Conservation (phyloP, 2,888 invertebrate species). For the Erebia epiphron region DNA sequence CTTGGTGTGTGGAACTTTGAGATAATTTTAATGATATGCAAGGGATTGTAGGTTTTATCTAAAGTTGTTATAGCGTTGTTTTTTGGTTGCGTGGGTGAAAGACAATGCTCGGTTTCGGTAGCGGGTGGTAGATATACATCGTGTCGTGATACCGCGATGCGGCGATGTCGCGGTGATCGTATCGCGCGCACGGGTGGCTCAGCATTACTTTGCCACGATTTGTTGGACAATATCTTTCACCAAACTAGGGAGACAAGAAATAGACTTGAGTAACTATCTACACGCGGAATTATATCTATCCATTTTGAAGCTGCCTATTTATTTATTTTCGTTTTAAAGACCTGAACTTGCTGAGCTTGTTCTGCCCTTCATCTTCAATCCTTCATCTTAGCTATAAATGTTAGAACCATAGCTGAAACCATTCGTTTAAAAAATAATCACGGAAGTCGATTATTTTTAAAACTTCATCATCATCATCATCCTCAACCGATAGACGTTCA, state of each 20-base stretch:
- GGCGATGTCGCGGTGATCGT: constrained; percentile 58
- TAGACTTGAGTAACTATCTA: neutral
- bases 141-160: constrained; percentile 71
- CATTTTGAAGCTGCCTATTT: too few relatives aligned
- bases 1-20: neutral
- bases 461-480: too few relatives aligned
- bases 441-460: too few relatives aligned
- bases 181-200: constrained; percentile 66
- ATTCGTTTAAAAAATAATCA: too few relatives aligned
- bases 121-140: constrained; percentile 61
- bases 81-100: constrained; percentile 33
- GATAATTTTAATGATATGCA: constrained; percentile 4
- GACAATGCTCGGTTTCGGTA: constrained; percentile 44
- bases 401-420: too few relatives aligned
- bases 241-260: constrained; percentile 10
- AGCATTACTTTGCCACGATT: constrained; percentile 29
- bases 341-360: too few relatives aligned
- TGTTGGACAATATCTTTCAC: constrained; percentile 24
- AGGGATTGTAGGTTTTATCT: constrained; percentile 19
- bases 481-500: too few relatives aligned
- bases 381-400: too few relatives aligned
- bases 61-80: constrained; percentile 1
- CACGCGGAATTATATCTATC: too few relatives aligned
- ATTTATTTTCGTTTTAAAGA: too few relatives aligned
- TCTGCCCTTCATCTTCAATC: too few relatives aligned